These are phyloP conservation scores for Cossypha heuglini DNA, from an alignment of 2,797 vertebrate genomes.

Conservation along the genomic window DNA sequence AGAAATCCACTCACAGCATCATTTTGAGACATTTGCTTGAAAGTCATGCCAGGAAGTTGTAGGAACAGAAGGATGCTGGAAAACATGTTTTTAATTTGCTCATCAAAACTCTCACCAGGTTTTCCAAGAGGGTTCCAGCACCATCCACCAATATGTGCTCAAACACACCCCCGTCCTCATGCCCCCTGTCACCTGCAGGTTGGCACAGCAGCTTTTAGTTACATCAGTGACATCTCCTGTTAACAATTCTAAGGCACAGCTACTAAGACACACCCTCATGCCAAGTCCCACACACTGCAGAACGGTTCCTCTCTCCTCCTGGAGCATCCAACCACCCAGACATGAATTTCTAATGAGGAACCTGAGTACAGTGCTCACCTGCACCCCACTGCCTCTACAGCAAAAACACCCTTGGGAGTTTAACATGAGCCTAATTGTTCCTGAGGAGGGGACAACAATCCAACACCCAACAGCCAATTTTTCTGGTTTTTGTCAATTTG, in stretches of 20 bases:
- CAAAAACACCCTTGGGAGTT: not conserved
- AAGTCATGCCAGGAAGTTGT: not conserved
- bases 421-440: not conserved
- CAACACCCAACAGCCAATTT: not conserved
- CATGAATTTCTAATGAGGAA: not conserved
- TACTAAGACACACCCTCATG: not conserved
- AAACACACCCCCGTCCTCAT: not conserved
- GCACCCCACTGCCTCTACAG: not conserved
- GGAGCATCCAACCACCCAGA: not conserved
- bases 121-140: not conserved
- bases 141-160: not conserved
- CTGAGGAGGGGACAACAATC: not conserved
- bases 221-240: not conserved
- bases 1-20: not conserved
- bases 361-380: not conserved
- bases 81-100: conserved; percentile 15
- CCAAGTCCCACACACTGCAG: not conserved
- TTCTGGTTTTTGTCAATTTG: not conserved
- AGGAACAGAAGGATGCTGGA: conserved; percentile 7
- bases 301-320: not conserved
- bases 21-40: not conserved
- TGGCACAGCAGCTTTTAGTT: not conserved
- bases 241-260: not conserved
- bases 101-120: conserved; percentile 2
- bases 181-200: not conserved